Evolutionary conservation across 1,140 invertebrate species (phyloP), one percentile per base, ranked within the genome.

Genomic region (Atta texana): DNA sequence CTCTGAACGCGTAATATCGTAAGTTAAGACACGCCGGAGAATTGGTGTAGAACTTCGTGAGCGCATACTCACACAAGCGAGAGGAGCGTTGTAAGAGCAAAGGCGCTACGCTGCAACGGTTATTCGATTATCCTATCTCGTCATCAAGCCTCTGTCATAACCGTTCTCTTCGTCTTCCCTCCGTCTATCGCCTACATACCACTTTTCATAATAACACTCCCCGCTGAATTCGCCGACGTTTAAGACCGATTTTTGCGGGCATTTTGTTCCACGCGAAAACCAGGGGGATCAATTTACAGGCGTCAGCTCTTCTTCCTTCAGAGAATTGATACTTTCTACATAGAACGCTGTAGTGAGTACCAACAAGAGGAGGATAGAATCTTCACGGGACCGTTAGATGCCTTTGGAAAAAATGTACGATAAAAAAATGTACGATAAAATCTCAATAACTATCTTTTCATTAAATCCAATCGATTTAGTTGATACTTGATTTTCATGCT

Each of bases 91-190:
- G 77, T 78, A 53, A 44, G 34, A 57, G 61, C 81, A 77, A 87
- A 64, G 68, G 78, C 63, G 78, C 75, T 64, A 82, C 87, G 72
- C 77, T 87, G 69, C 66, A 75, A 77, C 85, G 76, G 53, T 88
- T 84, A 88, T 88, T 88, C 87, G 87, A 91, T 91, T 91, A 91
- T 87, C 88, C 63, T 76, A 82, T 85, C 80, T 77, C 87, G 87
- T 89, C 86, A 87, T 90, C 89, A 87, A 87, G 86, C 55, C 61
- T 61, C 72, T 71, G 86, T 88, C 78, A 86, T 84, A 76, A 85
- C 82, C 74, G 49, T 85, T 75, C 69, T 87, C 39, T 59, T 49
- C 59, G 66, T 44, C 1, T 64, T 57, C 55, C 57, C 39, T 21
- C n/a, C 3, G 31, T 64, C 76, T 31, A 74, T 31, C 28, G 7